Conservation (phyloP, 2,797 vertebrate genomes). For the Rhynchonycteris naso region DNA sequence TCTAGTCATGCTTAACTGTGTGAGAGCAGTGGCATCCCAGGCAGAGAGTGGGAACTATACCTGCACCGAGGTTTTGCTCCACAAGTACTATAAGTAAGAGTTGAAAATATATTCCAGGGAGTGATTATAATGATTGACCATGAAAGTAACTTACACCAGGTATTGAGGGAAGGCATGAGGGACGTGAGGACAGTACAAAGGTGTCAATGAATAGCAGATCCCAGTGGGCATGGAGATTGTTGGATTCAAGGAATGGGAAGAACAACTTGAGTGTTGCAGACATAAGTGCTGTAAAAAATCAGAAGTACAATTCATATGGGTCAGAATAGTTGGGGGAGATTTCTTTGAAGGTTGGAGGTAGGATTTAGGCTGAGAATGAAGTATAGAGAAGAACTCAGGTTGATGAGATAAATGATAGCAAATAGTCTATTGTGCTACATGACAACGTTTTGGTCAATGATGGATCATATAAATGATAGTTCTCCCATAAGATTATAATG, state of each 20-base stretch:
- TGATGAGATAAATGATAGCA: constrained; percentile 16
- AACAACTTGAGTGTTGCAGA: not conserved
- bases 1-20: not conserved
- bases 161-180: not conserved
- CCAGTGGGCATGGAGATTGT: not conserved
- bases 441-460: not conserved
- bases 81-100: not conserved
- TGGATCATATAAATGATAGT: not conserved
- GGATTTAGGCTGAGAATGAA: constrained; percentile 23
- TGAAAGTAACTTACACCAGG: not conserved
- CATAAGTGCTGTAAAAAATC: not conserved
- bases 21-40: not conserved
- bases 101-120: not conserved
- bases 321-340: not conserved
- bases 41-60: not conserved
- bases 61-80: constrained; percentile 7
- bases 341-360: not conserved
- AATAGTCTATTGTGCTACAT: not conserved
- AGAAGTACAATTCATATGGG: not conserved
- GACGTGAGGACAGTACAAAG: not conserved
- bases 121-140: not conserved
- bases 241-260: not conserved
- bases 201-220: not conserved
- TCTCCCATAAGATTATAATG: not conserved
- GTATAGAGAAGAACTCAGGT: not conserved